Percentiles rank a stretch among this genome's conserved stretches.
Evolutionary conservation across 2,797 vertebrate genomes (phyloP).

Genomic region (Diplodus sargus): DNA sequence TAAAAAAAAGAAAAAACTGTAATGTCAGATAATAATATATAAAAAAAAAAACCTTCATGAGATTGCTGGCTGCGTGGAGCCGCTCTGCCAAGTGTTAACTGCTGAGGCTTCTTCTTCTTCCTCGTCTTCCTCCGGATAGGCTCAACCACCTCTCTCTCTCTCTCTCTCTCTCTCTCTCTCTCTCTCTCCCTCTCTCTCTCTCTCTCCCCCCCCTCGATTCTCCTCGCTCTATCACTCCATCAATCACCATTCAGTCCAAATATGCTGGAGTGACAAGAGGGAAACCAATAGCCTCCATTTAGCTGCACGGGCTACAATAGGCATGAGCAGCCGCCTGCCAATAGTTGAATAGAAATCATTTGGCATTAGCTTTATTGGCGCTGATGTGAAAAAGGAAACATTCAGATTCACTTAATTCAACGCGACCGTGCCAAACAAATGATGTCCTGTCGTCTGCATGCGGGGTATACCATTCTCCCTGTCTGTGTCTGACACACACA

Average conservation of each 20-base stretch:
- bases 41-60: not conserved
- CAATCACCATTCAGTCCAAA: constrained; percentile 69
- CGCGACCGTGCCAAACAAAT: constrained; percentile 36
- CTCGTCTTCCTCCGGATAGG: constrained; percentile 66
- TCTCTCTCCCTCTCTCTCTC: constrained; percentile 41
- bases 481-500: not conserved
- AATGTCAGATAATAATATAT: constrained; percentile 28
- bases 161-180: constrained; percentile 38
- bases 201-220: constrained; percentile 30
- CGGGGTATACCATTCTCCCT: constrained; percentile 10
- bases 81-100: constrained; percentile 67
- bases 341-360: constrained; percentile 52
- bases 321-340: constrained; percentile 45
- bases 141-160: constrained; percentile 46
- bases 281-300: constrained; percentile 28
- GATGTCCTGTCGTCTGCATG: constrained; percentile 7
- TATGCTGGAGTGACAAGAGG: constrained; percentile 60
- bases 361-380: constrained; percentile 49
- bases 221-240: constrained; percentile 64
- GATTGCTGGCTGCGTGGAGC: constrained; percentile 59
- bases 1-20: not conserved
- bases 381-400: constrained; percentile 59
- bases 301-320: constrained; percentile 34
- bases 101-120: constrained; percentile 70
- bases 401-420: constrained; percentile 58